These are phyloP conservation scores for Busseola fusca DNA, from an alignment of 2,888 invertebrate species.

Conservation along the genomic window DNA sequence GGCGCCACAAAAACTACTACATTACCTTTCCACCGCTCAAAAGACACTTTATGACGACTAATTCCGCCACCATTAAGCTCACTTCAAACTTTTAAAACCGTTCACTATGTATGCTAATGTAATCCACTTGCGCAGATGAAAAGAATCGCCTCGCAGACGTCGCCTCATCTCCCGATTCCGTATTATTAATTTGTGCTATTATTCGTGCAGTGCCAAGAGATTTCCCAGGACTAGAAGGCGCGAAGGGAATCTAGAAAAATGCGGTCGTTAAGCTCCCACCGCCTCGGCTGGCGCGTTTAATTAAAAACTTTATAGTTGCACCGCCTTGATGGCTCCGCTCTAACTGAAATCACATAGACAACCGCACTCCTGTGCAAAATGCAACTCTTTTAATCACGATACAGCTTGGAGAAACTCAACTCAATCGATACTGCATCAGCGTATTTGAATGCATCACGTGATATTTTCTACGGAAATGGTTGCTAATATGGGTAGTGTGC, in stretches of 20 bases:
- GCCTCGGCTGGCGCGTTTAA: conserved; percentile 78
- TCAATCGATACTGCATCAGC: conserved; percentile 32
- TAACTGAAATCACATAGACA: conserved; percentile 69
- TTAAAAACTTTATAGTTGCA: conserved; percentile 85
- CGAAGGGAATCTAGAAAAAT: conserved; percentile 84
- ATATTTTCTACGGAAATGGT: conserved; percentile 43
- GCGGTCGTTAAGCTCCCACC: conserved; percentile 80
- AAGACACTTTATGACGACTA: conserved; percentile 63
- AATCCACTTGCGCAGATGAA: conserved; percentile 73
- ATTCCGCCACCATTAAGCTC: conserved; percentile 64
- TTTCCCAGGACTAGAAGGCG: conserved; percentile 79
- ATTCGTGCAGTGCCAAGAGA: conserved; percentile 80
- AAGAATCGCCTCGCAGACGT: conserved; percentile 67
- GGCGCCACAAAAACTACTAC: conserved; percentile 64
- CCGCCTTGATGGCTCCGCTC: conserved; percentile 69
- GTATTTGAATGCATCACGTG: conserved; percentile 45
- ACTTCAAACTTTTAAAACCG: conserved; percentile 64
- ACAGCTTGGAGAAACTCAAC: conserved; percentile 25
- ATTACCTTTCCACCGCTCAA: conserved; percentile 57
- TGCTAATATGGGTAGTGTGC: conserved; percentile 57
- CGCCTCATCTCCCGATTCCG: conserved; percentile 74
- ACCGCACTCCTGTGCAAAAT: conserved; percentile 53
- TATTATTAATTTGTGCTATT: conserved; percentile 85
- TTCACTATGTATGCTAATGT: conserved; percentile 71
- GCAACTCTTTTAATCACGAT: conserved; percentile 51